Conservation (phyloP, 1,140 invertebrate genomes). For the Harlomillsia oculata region DNA sequence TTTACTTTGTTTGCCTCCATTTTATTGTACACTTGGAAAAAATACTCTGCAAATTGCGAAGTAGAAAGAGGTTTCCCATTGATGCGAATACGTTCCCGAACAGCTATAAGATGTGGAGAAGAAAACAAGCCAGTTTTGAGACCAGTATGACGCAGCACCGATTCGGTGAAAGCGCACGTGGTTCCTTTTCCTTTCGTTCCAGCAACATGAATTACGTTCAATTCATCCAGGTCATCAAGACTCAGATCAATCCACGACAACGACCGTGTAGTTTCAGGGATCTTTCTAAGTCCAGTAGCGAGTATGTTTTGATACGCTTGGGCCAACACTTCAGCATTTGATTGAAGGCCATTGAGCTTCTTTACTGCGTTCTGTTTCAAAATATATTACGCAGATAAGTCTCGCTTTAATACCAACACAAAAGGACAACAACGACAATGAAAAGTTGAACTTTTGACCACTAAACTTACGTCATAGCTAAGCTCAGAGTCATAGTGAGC, state of each 20-base stretch:
- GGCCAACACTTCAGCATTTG: constrained; percentile 52
- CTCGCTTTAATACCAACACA: too few species aligned
- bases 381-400: constrained; percentile 34
- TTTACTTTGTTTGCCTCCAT: constrained; percentile 46
- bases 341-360: constrained; percentile 58
- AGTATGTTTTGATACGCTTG: constrained; percentile 42
- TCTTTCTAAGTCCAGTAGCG: constrained; percentile 18
- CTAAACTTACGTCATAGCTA: too few species aligned
- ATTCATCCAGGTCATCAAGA: constrained; percentile 50
- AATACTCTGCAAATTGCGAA: constrained; percentile 64
- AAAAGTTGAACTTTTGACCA: too few species aligned
- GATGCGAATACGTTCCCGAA: constrained; percentile 84
- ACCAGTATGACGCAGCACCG: constrained; percentile 73
- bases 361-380: constrained; percentile 57
- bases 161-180: constrained; percentile 86
- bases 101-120: constrained; percentile 87
- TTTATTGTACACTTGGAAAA: constrained; percentile 68
- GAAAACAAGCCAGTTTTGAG: constrained; percentile 89
- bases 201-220: constrained; percentile 84
- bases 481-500: too few species aligned
- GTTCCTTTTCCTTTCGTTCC: constrained; percentile 96
- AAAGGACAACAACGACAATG: too few species aligned
- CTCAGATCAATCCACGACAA: constrained; percentile 54
- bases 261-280: constrained; percentile 44
- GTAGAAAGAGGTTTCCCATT: constrained; percentile 68